Evolutionary conservation across 2,888 invertebrate species (phyloP), one percentile per base, ranked within the genome.

Genomic region (Furcula furcula): DNA sequence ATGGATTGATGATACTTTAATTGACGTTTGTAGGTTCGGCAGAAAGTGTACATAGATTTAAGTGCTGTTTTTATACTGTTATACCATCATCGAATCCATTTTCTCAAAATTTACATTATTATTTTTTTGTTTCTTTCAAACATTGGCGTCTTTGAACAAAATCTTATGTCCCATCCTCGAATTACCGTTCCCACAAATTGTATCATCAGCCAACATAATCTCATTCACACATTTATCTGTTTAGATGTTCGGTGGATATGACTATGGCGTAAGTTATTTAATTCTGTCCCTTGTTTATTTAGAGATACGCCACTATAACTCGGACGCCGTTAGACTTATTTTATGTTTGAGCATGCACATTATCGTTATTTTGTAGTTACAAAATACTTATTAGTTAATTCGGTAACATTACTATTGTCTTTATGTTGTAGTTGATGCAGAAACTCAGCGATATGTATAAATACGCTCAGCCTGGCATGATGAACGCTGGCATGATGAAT

Each of bases 161-260:
- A n/a, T n/a, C n/a, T n/a, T n/a, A n/a, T n/a, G n/a, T n/a, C n/a
- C n/a, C n/a, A n/a, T n/a, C n/a, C n/a, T n/a, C n/a, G n/a, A n/a
- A n/a, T n/a, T n/a, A n/a, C n/a, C n/a, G n/a, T n/a, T n/a, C n/a
- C n/a, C n/a, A n/a, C n/a, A n/a, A n/a, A 0, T 7, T 13, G 7
- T n/a, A 6, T 2, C 7, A 28, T n/a, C 1, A 18, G 4, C 10
- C 13, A 31, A 43, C 48, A 58, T 58, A 57, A 54, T 64, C 38
- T 58, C 39, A 36, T 45, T 49, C 27, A 51, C 29, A 57, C 46
- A 67, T 71, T 78, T 76, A 74, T 85, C 67, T 87, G 82, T 86
- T 68, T 65, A 89, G 88, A 86, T 88, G 85, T 89, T 86, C 87
- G 87, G 83, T 82, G 89, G 89, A 88, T 89, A 86, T 82, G 89